Percentiles rank a stretch among this genome's conserved stretches.
Evolutionary conservation across 2,113 vertebrate species (phyloP).

Genomic region (Pogona vitticeps): DNA sequence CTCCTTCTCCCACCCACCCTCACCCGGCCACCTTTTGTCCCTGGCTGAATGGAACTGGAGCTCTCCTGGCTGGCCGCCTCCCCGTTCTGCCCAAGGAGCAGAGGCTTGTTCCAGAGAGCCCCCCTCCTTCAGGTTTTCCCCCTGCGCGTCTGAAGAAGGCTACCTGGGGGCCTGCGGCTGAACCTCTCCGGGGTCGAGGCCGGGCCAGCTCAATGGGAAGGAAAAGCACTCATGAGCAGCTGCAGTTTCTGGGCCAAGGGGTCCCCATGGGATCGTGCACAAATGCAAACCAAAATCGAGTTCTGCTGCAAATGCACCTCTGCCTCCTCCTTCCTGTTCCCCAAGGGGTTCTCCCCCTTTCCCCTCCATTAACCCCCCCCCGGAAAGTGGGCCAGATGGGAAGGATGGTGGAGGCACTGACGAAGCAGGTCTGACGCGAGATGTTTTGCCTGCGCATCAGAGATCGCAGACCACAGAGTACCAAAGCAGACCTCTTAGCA

Average conservation of each 20-base stretch:
- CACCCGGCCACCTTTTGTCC: background rate
- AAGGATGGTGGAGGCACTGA: background rate
- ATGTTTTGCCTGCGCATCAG: background rate
- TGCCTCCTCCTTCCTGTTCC: slow-evolving; percentile 22
- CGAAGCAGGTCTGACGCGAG: background rate
- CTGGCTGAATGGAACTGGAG: background rate
- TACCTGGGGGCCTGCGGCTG: background rate
- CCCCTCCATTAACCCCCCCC: background rate
- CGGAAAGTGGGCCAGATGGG: background rate
- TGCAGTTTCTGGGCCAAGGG: too few species aligned
- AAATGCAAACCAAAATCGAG: background rate
- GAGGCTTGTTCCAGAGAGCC: too few species aligned
- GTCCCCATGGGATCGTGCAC: too few species aligned
- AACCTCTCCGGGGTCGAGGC: background rate
- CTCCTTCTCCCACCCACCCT: too few species aligned
- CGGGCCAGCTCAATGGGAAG: background rate
- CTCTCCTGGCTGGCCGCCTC: background rate
- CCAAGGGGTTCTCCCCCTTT: slow-evolving; percentile 49
- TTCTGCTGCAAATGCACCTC: background rate
- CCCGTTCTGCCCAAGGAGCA: background rate
- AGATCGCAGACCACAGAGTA: too few species aligned
- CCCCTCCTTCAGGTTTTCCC: too few species aligned
- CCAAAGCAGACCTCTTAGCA: background rate
- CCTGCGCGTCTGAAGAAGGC: too few species aligned
- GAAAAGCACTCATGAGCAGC: too few species aligned